Evolutionary conservation across 2,113 vertebrate species (phyloP).

Genomic region (Eclectus roratus): DNA sequence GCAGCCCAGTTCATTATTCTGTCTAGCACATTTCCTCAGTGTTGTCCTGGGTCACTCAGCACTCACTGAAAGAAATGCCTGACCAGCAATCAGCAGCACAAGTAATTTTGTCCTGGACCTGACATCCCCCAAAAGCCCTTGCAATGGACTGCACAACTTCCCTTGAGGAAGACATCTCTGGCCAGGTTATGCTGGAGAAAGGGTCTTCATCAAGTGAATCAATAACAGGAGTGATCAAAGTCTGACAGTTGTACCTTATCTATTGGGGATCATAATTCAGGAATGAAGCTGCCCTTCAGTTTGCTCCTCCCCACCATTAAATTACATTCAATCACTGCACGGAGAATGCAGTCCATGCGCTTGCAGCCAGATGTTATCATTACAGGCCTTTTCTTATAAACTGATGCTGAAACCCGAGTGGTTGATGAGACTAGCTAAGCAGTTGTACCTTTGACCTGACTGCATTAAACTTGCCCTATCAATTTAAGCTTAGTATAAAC

Average conservation of each 20-base stretch:
- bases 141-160: neutral
- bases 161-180: neutral
- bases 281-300: slow-evolving; percentile 67
- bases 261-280: slow-evolving; percentile 72
- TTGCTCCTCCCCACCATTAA: slow-evolving; percentile 78
- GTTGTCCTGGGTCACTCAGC: neutral
- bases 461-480: slow-evolving; percentile 88
- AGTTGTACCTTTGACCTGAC: slow-evolving; percentile 87
- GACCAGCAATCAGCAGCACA: neutral
- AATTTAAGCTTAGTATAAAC: slow-evolving; percentile 88
- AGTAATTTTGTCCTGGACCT: neutral
- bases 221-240: slow-evolving; percentile 68
- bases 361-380: slow-evolving; percentile 85
- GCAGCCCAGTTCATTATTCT: neutral
- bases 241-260: slow-evolving; percentile 71
- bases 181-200: neutral
- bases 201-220: slow-evolving; percentile 33
- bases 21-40: neutral
- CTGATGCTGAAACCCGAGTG: slow-evolving; percentile 82
- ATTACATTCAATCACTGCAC: slow-evolving; percentile 75
- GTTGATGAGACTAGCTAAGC: slow-evolving; percentile 87
- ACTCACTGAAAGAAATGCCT: neutral
- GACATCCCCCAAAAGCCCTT: neutral
- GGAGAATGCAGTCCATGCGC: slow-evolving; percentile 71
- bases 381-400: slow-evolving; percentile 81